Evolutionary conservation across 1,140 invertebrate species (phyloP), one percentile per base, ranked within the genome.

Genomic region (Anthonomus grandis): DNA sequence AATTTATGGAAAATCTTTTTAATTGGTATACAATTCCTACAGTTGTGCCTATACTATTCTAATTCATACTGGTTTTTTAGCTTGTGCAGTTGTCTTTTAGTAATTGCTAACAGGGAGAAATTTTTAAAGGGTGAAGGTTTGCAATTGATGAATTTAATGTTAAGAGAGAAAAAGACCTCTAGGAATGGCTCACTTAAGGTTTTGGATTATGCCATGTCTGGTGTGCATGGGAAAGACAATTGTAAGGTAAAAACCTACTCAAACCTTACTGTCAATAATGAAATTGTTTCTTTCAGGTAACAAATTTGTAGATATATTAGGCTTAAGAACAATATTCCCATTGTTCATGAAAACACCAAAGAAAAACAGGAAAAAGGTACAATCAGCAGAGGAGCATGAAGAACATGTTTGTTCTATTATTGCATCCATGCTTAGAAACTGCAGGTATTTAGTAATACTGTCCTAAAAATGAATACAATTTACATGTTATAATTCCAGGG

Each of bases 1-100:
- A 99, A 76, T 89, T 95, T 69, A 98, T 99, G 95, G 96, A 98
- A 74, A 99, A 99, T 78, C 77, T 99, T 38, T 99, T 99, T 70
- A 91, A 98, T 72, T 87, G 87, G 57, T 59, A 39, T 34, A n/a
- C 19, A 24, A 21, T 13, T 3, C 42, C 9, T 24, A 2, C 1
- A 24, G 13, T 51, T 51, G 13, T 13, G 22, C 17, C 6, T 38
- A 13, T 23, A 3, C 10, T 1, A 15, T 21, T 21, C 2, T 13
- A 21, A 18, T 12, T 13, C 17, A 19, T 37, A 22, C 34, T 34
- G 15, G 12, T 36, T 13, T 52, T 59, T 22, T 34, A 59, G 57
- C 61, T 77, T 99, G 12, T 99, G 97, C 74, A 97, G 94, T 9
- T 86, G 92, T 57, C 79, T 99, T 41, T 89, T 98, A 84, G 81